Base-by-base conservation (phyloP, 2,113 vertebrate species). In the Lynx canadensis region DNA sequence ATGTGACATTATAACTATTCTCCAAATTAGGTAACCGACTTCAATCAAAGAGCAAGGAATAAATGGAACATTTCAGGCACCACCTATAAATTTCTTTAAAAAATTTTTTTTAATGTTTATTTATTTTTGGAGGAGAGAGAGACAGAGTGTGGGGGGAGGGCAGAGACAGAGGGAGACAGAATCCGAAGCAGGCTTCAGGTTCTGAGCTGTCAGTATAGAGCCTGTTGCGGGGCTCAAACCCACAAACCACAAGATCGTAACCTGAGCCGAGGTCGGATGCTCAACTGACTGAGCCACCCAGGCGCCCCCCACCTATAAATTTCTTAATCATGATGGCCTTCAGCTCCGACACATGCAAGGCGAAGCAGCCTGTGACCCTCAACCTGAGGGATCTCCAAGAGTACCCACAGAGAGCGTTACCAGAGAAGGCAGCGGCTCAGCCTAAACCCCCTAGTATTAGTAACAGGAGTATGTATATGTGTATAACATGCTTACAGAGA, bases 351-450 rank as follows among this genome's bases (percentile, higher is more conserved):
- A 15, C 11, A 38, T 9, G 25, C 0, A 4, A 36, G 50, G 52
- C 5, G 7, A 41, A 29, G 68, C 23, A 68, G 31, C 9, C 16
- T 2, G 19, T 8, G 5, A 1, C 57, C n/a, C 15, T n/a, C 18
- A 7, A 66, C 13, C 12, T 3, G 14, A 33, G 11, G 1, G 45
- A 21, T n/a, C 18, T 84, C 55, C 36, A 0, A 68, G 33, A 85
- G 25, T 0, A 57, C 36, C 60, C 68, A 1, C 33, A 13, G 0
- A 7, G 48, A 9, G 3, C 19, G 1, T 1, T 9, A 18, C 14
- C 3, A 5, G n/a, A 3, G 81, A 50, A 29, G 52, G 83, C n/a
- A 21, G 63, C 19, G 2, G 15, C 45, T 48, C 7, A 1, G n/a
- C 25, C 3, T 6, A 25, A 19, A 27, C 27, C 23, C 8, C 15